Evolutionary conservation across 1,140 invertebrate species (phyloP).

Genomic region (Trichonephila clavipes): DNA sequence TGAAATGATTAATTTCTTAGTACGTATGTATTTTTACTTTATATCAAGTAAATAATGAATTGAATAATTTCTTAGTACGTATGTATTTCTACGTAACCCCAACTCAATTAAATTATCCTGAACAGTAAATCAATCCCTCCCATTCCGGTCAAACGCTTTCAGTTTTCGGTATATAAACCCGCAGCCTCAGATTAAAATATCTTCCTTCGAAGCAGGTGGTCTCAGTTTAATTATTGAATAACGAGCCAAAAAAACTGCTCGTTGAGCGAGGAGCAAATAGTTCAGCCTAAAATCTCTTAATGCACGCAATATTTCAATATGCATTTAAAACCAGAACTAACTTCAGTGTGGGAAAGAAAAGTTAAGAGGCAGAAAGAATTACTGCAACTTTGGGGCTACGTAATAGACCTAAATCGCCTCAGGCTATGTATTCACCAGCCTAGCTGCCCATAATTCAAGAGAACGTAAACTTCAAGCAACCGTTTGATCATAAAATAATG

Average conservation of each 20-base stretch:
- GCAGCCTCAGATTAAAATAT: conserved; percentile 18
- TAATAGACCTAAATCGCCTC: conserved; percentile 57
- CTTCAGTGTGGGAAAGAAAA: conserved; percentile 1
- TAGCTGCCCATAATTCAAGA: conserved; percentile 29
- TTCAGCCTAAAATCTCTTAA: conserved; percentile 39
- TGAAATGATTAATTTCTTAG: no score
- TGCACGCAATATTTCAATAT: conserved; percentile 61
- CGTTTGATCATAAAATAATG: conserved; percentile 72
- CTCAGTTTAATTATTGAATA: conserved; percentile 34
- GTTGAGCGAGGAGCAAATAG: conserved; percentile 10
- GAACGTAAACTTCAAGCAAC: conserved; percentile 49
- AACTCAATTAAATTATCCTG: not conserved
- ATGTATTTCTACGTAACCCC: not conserved
- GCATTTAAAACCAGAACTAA: conserved; percentile 15
- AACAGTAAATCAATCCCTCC: not conserved
- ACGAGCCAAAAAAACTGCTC: conserved; percentile 33
- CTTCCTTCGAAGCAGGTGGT: conserved; percentile 21
- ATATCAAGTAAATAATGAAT: no score
- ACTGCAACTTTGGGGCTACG: not conserved
- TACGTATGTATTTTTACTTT: no score
- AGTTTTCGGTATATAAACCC: not conserved
- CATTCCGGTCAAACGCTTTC: not conserved
- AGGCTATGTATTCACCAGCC: conserved; percentile 43
- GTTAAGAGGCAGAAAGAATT: conserved; percentile 30
- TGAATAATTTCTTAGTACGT: no score